These are phyloP conservation scores for Mirounga angustirostris DNA, from an alignment of 2,113 vertebrate genomes.

Conservation along the genomic window DNA sequence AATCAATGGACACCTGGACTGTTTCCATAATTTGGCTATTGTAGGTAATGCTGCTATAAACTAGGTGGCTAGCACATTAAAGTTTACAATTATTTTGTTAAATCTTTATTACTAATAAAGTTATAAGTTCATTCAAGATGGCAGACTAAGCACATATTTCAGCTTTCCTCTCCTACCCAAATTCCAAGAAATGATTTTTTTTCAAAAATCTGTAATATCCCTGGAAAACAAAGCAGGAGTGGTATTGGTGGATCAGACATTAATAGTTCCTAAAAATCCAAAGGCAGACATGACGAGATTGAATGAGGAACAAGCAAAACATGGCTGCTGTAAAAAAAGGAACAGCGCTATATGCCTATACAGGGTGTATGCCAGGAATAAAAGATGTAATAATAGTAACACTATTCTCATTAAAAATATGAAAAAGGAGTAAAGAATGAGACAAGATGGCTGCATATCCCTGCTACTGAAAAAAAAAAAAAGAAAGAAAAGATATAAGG, in stretches of 20 bases:
- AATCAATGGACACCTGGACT: neutral
- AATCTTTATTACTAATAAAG: neutral
- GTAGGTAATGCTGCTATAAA: neutral
- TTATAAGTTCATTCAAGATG: neutral
- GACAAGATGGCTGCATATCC: neutral
- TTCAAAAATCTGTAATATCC: neutral
- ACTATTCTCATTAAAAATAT: neutral
- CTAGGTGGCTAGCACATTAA: neutral
- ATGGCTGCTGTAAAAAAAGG: neutral
- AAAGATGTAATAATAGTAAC: neutral
- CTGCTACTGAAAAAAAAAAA: neutral
- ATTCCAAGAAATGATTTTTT: neutral
- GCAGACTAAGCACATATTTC: neutral
- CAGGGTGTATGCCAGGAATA: neutral
- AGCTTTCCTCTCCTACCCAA: conserved; percentile 11
- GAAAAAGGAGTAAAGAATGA: neutral
- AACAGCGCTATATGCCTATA: neutral
- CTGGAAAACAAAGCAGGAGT: neutral
- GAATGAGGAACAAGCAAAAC: neutral
- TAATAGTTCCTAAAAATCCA: conserved; percentile 19
- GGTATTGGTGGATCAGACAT: neutral
- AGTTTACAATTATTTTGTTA: conserved; percentile 14
- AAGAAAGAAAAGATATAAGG: neutral
- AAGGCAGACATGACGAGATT: neutral
- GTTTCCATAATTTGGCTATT: neutral